phyloP scores from a whole-genome alignment of 2,113 vertebrate species.

The Colinus virginianus region DNA sequence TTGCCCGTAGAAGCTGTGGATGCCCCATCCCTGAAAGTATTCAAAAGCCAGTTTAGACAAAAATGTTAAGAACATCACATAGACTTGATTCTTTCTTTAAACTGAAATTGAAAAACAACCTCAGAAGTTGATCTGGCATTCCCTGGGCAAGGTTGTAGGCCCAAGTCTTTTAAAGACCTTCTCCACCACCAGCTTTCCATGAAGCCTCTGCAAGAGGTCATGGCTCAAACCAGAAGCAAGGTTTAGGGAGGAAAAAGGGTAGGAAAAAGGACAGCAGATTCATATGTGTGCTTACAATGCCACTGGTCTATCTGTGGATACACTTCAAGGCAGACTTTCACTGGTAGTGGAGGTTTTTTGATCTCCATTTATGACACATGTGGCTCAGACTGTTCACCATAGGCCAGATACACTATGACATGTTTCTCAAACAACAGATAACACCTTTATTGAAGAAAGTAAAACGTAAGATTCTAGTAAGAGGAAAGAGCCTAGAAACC shows the following conservation, averaged over 20 bases:
- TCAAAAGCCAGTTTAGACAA: background rate
- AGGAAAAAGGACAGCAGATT: background rate
- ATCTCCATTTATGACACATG: background rate
- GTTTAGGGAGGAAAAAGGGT: background rate
- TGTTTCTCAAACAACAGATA: background rate
- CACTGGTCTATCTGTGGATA: background rate
- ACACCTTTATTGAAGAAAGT: background rate
- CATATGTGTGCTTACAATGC: fast-evolving
- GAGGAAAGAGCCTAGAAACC: background rate
- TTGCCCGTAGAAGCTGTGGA: no score
- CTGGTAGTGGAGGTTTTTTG: background rate
- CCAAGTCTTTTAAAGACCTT: background rate
- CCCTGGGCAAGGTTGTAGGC: background rate
- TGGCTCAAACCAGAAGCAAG: fast-evolving
- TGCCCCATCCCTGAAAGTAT: no score
- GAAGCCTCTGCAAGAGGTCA: background rate
- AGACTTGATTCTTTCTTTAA: background rate
- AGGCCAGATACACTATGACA: background rate
- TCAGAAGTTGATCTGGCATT: background rate
- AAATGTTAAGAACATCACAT: background rate
- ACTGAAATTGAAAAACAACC: background rate
- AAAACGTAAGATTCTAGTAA: background rate
- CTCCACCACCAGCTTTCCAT: background rate
- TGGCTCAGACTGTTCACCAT: background rate
- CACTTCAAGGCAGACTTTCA: background rate